A percentile compares a stretch with the other conserved stretches of the same genome.
These are phyloP conservation scores for Amblyraja radiata DNA, from an alignment of 2,797 vertebrate species.

Conservation along the genomic window DNA sequence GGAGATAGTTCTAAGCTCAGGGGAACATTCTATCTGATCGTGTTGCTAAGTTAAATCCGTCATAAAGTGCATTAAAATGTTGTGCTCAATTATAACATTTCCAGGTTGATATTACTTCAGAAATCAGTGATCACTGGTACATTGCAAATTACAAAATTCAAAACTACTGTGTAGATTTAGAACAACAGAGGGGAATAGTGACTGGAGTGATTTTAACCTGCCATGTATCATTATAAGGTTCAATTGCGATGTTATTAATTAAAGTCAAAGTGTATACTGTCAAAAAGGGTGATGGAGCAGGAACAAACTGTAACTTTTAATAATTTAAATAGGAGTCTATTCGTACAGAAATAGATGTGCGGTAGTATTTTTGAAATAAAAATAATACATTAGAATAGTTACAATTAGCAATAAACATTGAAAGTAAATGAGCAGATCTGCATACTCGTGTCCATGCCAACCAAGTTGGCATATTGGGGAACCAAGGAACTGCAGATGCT, in stretches of 20 bases:
- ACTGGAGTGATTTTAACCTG: background rate
- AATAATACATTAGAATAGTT: background rate
- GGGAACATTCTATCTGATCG: too few relatives aligned
- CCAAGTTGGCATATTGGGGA: too few relatives aligned
- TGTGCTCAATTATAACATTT: too few relatives aligned
- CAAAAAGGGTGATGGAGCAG: background rate
- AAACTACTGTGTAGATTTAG: background rate
- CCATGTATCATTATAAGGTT: background rate
- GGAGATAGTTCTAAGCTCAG: too few relatives aligned
- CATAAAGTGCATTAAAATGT: too few relatives aligned
- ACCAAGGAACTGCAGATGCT: too few relatives aligned
- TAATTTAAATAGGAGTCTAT: background rate
- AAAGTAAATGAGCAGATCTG: background rate
- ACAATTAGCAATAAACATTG: background rate
- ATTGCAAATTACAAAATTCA: background rate
- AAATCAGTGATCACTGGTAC: background rate
- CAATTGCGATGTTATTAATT: conserved; percentile 22
- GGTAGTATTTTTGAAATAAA: background rate
- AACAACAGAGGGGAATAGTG: background rate
- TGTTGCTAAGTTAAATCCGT: too few relatives aligned
- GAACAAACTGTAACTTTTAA: background rate
- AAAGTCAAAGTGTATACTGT: background rate
- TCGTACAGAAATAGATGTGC: background rate
- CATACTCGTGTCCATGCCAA: background rate
- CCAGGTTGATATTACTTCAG: background rate